Base-by-base conservation (phyloP, 2,113 vertebrate species). In the Peromyscus polionotus region DNA sequence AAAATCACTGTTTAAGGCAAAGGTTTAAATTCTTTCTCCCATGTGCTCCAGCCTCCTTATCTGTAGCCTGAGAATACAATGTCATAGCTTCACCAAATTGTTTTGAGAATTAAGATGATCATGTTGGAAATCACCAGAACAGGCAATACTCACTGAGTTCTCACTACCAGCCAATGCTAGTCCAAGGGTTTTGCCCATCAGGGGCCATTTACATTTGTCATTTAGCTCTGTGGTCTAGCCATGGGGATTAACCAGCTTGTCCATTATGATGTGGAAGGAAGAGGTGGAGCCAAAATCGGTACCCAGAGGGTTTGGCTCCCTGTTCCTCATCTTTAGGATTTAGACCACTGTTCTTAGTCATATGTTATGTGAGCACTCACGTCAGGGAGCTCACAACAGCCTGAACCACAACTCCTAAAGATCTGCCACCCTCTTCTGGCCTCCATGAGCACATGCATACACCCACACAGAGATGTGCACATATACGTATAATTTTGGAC, bases 41-140 rank as follows among this genome's bases (percentile, higher is more conserved):
- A 73, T 42, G 63, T 59, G 57, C 33, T 86, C 70, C 12, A 33
- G n/a, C 70, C 39, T 61, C 59, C 87, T 84, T 20, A 72, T 81
- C 59, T 86, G 28, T 91, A 95, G 93, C 42, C 77, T 91, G 68
- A 95, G 17, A 26, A 61, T 87, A 54, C 73, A 79, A 57, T 90
- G 13, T 70, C 87, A 22, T 57, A 73, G 24, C 63, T n/a, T 89
- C 45, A 75, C 28, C 36, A 90, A 75, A 48, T 61, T 73, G 39
- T 91, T 81, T 77, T 70, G 48, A 93, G 19, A 81, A 57, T 77
- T 76, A 75, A 76, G 24, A 26, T 51, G 3, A 20, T 75, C 9
- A 16, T 19, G 13, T 67, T 87, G 70, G 24, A 84, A 85, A 63
- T 95, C 88, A 75, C 33, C 28, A 91, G 63, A 83, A 57, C 12